Conservation (phyloP, 2,113 vertebrate genomes). For the Haplochromis vanheusdeni region DNA sequence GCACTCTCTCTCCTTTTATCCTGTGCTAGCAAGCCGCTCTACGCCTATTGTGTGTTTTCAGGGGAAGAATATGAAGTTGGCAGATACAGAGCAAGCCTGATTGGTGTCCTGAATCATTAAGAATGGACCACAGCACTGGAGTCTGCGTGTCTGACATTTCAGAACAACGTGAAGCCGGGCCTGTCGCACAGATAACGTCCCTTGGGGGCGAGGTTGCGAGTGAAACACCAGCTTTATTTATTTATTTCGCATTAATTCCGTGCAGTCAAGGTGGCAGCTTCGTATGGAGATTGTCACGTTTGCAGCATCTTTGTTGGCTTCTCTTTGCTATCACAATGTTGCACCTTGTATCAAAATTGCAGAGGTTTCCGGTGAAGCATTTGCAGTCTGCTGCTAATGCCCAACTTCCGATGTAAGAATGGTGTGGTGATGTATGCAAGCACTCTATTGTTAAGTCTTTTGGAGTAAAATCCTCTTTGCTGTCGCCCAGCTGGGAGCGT, state of each 20-base stretch:
- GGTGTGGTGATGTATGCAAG: not conserved
- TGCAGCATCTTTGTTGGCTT: slow-evolving; percentile 4
- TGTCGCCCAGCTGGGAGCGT: not conserved
- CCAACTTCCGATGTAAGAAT: not conserved
- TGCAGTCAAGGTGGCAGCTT: slow-evolving; percentile 19
- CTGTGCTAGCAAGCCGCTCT: not conserved
- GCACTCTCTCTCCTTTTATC: not conserved
- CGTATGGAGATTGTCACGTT: slow-evolving; percentile 25
- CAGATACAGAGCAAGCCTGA: slow-evolving; percentile 27
- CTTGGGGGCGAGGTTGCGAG: slow-evolving; percentile 10
- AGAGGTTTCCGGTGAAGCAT: not conserved
- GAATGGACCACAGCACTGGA: slow-evolving; percentile 18
- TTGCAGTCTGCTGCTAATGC: not conserved
- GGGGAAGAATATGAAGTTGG: slow-evolving; percentile 8
- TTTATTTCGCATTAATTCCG: slow-evolving; percentile 49
- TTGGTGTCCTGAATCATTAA: slow-evolving; percentile 44
- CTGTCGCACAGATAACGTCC: slow-evolving; percentile 48
- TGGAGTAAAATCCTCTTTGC: not conserved
- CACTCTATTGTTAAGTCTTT: not conserved
- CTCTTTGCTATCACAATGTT: slow-evolving; percentile 29
- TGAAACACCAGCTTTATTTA: slow-evolving; percentile 25
- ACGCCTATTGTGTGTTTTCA: not conserved
- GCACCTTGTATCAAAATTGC: slow-evolving; percentile 36
- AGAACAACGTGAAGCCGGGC: slow-evolving; percentile 5
- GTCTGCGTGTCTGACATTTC: slow-evolving; percentile 51